Percentiles rank a stretch among this genome's conserved stretches.
These are phyloP conservation scores for Troglohyphantes excavatus DNA, from an alignment of 2,888 invertebrate genomes.

Conservation along the genomic window DNA sequence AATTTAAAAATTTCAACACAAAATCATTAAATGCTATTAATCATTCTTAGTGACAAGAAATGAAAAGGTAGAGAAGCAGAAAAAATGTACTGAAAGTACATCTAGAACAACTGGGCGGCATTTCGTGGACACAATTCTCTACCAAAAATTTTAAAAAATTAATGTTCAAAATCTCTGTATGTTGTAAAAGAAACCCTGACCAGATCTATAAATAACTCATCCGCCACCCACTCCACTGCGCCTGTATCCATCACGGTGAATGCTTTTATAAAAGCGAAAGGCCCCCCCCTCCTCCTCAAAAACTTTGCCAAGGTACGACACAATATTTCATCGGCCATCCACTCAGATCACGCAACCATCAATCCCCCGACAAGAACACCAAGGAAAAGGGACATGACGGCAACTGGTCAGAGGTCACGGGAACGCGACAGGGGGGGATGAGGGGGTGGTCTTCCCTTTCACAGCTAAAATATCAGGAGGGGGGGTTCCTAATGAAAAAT, in stretches of 20 bases:
- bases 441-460: not conserved
- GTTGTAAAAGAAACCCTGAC: too few relatives aligned
- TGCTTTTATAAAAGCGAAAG: not conserved
- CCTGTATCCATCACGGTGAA: not conserved
- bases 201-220: not conserved
- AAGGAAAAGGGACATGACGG: slow-evolving; percentile 70
- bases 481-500: slow-evolving; percentile 72
- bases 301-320: not conserved
- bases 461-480: slow-evolving; percentile 48
- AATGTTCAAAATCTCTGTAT: too few relatives aligned
- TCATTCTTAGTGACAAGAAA: too few relatives aligned
- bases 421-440: slow-evolving; percentile 4
- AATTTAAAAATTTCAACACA: too few relatives aligned
- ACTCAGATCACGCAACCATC: slow-evolving; percentile 7
- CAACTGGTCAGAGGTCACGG: slow-evolving; percentile 69
- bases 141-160: too few relatives aligned
- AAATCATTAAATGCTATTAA: too few relatives aligned
- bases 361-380: slow-evolving; percentile 27
- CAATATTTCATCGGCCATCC: not conserved
- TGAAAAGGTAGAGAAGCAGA: too few relatives aligned
- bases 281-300: not conserved
- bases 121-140: too few relatives aligned
- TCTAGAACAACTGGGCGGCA: too few relatives aligned
- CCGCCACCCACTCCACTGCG: not conserved
- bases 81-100: too few relatives aligned